Base-by-base conservation (phyloP, 92 coral and sea anemone genomes). In the Porites divaricata region DNA sequence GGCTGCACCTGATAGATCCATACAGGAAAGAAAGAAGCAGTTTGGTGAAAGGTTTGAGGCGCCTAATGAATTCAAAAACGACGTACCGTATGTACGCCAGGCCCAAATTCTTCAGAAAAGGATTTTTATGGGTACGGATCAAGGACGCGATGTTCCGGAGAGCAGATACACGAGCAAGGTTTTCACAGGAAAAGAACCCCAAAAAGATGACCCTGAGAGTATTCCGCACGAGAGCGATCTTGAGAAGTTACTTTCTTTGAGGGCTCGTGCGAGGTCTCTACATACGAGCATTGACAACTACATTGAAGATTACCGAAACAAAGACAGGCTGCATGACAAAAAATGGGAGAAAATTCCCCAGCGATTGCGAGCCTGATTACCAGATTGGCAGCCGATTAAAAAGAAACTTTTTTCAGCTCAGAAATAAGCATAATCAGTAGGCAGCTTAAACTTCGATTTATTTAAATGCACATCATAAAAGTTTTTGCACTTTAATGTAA, bases 81-180 rank as follows among this genome's bases (percentile, higher is more conserved):
- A 61, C 23, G 25, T 22, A 67, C 23, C 16, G 48, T 35, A 22
- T 64, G 1, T 9, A n/a, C 26, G 11, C 20, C 22, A 23, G 20
- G 20, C 22, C 52, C n/a, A 8, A 4, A 21, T 77, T 4, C 59
- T 81, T 23, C 78, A 81, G 70, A 81, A 81, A 62, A 81, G 78
- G 24, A 15, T 71, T 28, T 57, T 81, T 72, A 69, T 69, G 57
- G 14, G 22, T 19, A 48, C 3, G 45, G 6, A 54, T 5, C 50
- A 14, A 5, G 20, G 68, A 1, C 76, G 73, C 21, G 73, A 69
- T 28, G n/a, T 10, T 14, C 73, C 73, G 15, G 67, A 22, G 0
- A 14, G 49, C 23, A 10, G 76, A 71, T 11, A 68, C 50, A 21
- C 50, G 50, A 15, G 59, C 35, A 75, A 35, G 45, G 45, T 35